Evolutionary conservation across 2,888 invertebrate genomes (phyloP), one percentile per base, ranked within the genome.

Genomic region (Pyrochroa serraticornis): DNA sequence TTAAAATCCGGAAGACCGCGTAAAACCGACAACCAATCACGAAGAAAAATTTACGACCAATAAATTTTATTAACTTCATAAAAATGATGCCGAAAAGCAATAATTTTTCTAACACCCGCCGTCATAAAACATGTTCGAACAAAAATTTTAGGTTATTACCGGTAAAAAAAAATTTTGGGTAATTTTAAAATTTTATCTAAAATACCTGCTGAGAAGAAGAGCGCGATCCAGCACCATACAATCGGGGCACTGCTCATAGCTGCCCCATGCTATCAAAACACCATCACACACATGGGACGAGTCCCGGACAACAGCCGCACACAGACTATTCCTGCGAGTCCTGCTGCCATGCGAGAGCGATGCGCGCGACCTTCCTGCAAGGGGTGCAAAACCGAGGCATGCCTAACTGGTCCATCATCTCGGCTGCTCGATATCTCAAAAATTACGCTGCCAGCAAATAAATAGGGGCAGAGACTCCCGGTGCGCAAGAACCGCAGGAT

Each of bases 161-260:
- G 22, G 22, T 22, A 22, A 22, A 22, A 3, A 13, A 5, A 6
- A 12, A 6, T 39, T 39, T 39, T 39, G n/a, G n/a, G 39, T 3
- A 39, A 6, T 39, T 39, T 12, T 9, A 2, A 6, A 8, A 8
- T 5, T 13, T 22, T 22, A 22, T 2, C 22, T 3, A 22, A 22
- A 22, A 22, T 63, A 74, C 74, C 74, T 71, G 70, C 55, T 32
- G 67, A 65, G 63, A 71, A 58, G 60, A 73, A 64, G 45, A 72
- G 71, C 69, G 72, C 71, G 63, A 61, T 69, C 72, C 73, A 73
- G 69, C 74, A 73, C 73, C 71, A 72, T 67, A 72, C 63, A 62
- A 68, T 63, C 68, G 70, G 69, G 65, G 69, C 65, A 62, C 66
- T 67, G 65, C 65, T 74, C 71, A 71, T 72, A 71, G 41, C 71